Conservation (phyloP, 2,888 invertebrate species). For the Aphidius colemani region DNA sequence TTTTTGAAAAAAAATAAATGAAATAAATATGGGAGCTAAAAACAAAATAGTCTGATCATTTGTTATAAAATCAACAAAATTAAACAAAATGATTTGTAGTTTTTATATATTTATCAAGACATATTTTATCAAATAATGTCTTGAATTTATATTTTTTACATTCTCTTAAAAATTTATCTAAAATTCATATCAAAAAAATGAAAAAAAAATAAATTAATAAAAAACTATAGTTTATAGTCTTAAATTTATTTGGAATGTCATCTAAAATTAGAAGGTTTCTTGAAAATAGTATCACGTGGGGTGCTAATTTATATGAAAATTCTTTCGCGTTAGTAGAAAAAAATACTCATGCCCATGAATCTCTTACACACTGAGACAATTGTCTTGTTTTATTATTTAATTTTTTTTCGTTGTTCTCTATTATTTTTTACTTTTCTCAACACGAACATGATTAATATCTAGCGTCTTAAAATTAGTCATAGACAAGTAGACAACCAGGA, state of each 20-base stretch:
- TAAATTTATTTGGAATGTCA: conserved; percentile 15
- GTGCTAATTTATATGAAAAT: conserved; percentile 9
- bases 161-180: no score
- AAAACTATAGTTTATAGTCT: conserved; percentile 9
- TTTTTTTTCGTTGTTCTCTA: neutral
- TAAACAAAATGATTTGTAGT: no score
- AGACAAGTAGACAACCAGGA: conserved; percentile 21
- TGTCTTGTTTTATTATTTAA: conserved; percentile 4
- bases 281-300: neutral
- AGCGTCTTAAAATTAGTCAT: conserved; percentile 30
- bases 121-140: no score
- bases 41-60: no score
- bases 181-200: no score
- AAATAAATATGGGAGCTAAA: no score
- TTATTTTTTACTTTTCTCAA: no score
- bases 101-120: no score
- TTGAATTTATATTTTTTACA: no score
- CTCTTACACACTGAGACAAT: conserved; percentile 6
- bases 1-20: no score
- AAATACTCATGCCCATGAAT: conserved; percentile 11
- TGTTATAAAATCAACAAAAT: no score
- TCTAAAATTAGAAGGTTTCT: conserved; percentile 18
- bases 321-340: conserved; percentile 6
- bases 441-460: conserved; percentile 25
- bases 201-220: neutral